phyloP scores from a whole-genome alignment of 35 echinoderm and acorn worm species.

The Ophioderma brevispina region DNA sequence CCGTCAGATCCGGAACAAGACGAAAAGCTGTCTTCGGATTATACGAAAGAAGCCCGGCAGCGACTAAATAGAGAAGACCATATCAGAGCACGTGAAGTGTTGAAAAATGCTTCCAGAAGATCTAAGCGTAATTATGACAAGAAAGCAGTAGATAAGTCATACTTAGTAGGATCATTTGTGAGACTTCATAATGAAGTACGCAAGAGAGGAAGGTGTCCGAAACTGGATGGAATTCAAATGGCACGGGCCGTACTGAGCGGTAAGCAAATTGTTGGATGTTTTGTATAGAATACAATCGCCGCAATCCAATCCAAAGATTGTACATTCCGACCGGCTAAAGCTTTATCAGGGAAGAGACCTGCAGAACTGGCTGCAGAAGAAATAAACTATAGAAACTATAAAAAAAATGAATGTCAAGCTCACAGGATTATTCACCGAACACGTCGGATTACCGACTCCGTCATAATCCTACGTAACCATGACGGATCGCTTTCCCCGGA shows the following conservation, averaged over 20 bases:
- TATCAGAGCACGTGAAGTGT: constrained; percentile 16
- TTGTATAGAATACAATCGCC: too few species aligned
- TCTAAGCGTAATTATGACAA: constrained; percentile 59
- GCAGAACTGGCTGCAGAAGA: too few species aligned
- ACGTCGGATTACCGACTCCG: too few species aligned
- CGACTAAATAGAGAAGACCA: constrained; percentile 2
- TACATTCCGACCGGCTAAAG: too few species aligned
- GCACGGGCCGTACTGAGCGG: constrained; percentile 59
- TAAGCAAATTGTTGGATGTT: constrained; percentile 26
- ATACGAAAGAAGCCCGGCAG: constrained; percentile 14
- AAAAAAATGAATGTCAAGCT: too few species aligned
- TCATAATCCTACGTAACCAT: too few species aligned
- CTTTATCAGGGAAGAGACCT: too few species aligned
- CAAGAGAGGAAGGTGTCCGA: constrained; percentile 23
- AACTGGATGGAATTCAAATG: constrained; percentile 41
- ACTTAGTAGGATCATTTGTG: constrained; percentile 1
- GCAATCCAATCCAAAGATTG: too few species aligned
- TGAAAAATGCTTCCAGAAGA: background rate
- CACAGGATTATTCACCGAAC: too few species aligned
- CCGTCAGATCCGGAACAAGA: background rate
- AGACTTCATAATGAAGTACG: constrained; percentile 28
- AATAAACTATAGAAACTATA: too few species aligned
- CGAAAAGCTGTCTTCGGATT: background rate
- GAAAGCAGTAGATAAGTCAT: background rate
- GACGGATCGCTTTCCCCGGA: too few species aligned